Conservation (phyloP, 2,113 vertebrate species). For the Larimichthys crocea region DNA sequence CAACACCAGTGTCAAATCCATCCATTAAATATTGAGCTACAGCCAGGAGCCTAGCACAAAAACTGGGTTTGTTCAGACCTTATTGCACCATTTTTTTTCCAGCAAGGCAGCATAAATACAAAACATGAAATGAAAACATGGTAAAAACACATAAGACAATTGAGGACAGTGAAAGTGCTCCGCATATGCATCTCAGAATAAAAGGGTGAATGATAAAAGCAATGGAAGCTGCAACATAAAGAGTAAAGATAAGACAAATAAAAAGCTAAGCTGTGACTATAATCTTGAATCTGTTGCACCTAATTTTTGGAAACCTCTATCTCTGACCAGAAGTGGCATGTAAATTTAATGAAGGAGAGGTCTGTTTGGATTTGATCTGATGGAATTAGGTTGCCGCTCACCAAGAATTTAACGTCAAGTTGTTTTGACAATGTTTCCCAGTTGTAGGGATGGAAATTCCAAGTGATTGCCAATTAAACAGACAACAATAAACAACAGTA, state of each 20-base stretch:
- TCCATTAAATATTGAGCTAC: not conserved
- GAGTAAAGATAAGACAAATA: not conserved
- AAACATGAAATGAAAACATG: not conserved
- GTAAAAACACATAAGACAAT: not conserved
- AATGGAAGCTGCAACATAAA: not conserved
- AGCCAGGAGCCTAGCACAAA: not conserved
- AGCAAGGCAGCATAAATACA: not conserved
- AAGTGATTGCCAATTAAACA: no score
- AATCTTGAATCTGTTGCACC: not conserved
- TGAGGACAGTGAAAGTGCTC: not conserved
- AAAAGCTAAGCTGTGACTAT: not conserved
- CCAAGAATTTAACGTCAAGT: not conserved
- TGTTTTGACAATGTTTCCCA: not conserved
- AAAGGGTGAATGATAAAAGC: not conserved
- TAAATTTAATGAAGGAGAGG: not conserved
- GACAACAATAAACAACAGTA: no score
- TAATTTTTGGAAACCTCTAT: not conserved
- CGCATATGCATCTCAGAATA: not conserved
- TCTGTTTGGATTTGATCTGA: not conserved
- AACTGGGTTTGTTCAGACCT: not conserved
- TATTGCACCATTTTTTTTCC: not conserved
- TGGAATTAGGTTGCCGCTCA: not conserved
- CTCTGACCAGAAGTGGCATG: not conserved
- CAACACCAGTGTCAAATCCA: not conserved
- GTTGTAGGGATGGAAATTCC: not conserved